A percentile compares a stretch with the other conserved stretches of the same genome.
Conservation (phyloP, 2,113 vertebrate species). For the Notechis scutatus region DNA sequence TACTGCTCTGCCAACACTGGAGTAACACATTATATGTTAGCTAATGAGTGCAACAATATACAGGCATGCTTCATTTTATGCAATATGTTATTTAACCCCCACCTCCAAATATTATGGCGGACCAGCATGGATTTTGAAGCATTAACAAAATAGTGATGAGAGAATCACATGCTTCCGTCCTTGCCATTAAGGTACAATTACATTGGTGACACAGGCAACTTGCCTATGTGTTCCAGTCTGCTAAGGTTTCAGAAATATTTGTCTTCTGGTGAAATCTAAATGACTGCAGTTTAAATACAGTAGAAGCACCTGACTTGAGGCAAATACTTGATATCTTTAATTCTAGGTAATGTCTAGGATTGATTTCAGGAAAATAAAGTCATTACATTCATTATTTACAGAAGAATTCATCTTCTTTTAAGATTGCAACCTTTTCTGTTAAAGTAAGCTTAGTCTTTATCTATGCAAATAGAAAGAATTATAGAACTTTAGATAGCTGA, state of each 20-base stretch:
- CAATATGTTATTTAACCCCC: slow-evolving; percentile 6
- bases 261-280: neutral
- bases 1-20: neutral
- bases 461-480: neutral
- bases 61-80: slow-evolving; percentile 6
- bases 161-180: neutral
- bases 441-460: neutral
- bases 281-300: neutral
- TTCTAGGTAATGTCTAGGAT: neutral
- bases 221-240: neutral
- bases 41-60: slow-evolving; percentile 6
- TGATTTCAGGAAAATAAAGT: neutral
- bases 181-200: neutral
- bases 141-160: neutral
- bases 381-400: neutral
- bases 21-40: slow-evolving; percentile 37
- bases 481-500: neutral
- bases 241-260: neutral
- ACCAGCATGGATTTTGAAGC: neutral
- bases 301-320: neutral
- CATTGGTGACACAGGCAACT: neutral
- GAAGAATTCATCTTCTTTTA: neutral
- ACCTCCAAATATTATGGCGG: neutral
- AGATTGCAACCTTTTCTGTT: neutral
- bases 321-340: neutral